A percentile compares a stretch with the other conserved stretches of the same genome.
These are phyloP conservation scores for Amphimedon queenslandica DNA, from an alignment of 37 sponge, comb jelly and placozoan genomes.

Conservation along the genomic window DNA sequence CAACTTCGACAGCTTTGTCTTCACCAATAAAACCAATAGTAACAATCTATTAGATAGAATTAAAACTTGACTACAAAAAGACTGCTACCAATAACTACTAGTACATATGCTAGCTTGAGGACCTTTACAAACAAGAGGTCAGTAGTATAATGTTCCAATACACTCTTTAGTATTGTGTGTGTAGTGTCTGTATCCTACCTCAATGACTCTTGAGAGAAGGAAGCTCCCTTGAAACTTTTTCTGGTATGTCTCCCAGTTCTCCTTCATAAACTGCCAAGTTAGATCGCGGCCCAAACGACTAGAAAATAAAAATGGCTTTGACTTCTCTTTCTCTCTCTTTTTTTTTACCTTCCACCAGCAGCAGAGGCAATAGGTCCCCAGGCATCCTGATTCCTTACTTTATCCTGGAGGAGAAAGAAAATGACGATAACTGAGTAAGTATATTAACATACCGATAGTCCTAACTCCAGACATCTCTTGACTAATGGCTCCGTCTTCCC, in stretches of 20 bases:
- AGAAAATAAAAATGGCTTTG: not conserved
- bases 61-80: not conserved
- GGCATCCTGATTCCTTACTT: constrained; percentile 47
- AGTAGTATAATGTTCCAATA: not conserved
- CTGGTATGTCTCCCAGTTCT: constrained; percentile 57
- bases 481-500: constrained; percentile 48
- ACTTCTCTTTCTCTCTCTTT: no score
- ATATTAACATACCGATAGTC: constrained; percentile 53
- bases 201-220: constrained; percentile 64
- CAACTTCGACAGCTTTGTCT: constrained; percentile 39
- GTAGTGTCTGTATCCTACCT: constrained; percentile 24
- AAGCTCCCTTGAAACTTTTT: constrained; percentile 70
- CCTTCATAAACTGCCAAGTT: constrained; percentile 83
- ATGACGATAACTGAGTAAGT: no score
- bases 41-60: not conserved
- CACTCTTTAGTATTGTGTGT: constrained; percentile 1
- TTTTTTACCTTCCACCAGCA: no score
- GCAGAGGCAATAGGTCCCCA: constrained; percentile 34
- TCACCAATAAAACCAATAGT: constrained; percentile 37
- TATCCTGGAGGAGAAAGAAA: no score
- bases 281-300: constrained; percentile 60
- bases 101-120: not conserved
- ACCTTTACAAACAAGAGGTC: not conserved
- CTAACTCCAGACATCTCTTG: constrained; percentile 65
- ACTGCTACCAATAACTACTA: not conserved